phyloP scores from a whole-genome alignment of 1,140 invertebrate species.

The Papilio dardanus region DNA sequence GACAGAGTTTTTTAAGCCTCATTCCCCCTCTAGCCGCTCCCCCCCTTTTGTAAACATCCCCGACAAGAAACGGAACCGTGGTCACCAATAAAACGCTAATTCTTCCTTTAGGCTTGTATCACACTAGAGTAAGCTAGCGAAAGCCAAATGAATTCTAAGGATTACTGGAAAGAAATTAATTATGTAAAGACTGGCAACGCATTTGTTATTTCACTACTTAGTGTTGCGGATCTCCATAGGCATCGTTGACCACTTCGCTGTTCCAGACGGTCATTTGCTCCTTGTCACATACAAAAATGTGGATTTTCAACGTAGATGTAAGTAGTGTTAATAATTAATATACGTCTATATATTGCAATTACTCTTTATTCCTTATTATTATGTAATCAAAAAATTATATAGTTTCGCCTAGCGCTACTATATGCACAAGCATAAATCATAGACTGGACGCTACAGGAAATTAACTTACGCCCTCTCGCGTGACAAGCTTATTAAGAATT shows the following conservation, averaged over 20 bases:
- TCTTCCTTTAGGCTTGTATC: constrained; percentile 48
- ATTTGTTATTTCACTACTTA: too few relatives aligned
- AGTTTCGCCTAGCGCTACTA: neutral
- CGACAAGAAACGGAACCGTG: constrained; percentile 53
- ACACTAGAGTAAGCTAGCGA: constrained; percentile 40
- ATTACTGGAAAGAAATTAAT: too few relatives aligned
- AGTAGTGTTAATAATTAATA: too few relatives aligned
- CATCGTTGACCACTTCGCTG: too few relatives aligned
- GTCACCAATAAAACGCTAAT: constrained; percentile 70
- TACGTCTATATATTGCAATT: too few relatives aligned
- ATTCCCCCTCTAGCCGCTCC: constrained; percentile 23
- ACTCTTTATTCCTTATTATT: neutral
- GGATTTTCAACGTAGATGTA: too few relatives aligned
- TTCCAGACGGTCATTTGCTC: too few relatives aligned
- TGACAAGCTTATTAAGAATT: constrained; percentile 78
- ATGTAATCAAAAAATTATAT: neutral
- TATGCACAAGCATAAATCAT: constrained; percentile 38
- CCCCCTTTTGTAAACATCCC: constrained; percentile 51
- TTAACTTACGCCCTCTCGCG: constrained; percentile 73
- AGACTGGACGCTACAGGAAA: constrained; percentile 73
- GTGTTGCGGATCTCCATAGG: too few relatives aligned
- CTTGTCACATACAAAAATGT: too few relatives aligned
- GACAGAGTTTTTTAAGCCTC: constrained; percentile 54
- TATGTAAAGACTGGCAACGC: too few relatives aligned
- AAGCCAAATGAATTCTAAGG: too few relatives aligned